Evolutionary conservation across 1,140 invertebrate genomes (phyloP), one percentile per base, ranked within the genome.

Genomic region (Liolophura sinensis): DNA sequence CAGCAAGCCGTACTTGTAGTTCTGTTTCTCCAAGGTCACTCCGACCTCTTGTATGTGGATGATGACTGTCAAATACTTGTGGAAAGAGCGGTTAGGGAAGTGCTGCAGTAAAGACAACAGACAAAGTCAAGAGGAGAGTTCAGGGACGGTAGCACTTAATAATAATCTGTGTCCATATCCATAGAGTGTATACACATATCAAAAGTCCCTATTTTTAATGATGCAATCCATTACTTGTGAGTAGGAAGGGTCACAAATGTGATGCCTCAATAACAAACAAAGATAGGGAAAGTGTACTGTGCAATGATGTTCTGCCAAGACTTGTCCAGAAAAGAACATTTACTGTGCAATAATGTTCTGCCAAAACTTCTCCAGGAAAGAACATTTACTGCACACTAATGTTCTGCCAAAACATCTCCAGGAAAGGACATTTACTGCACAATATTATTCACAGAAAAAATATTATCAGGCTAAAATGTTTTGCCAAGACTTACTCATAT

Each of bases 11-110:
- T 82, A 81, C 65, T 80, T 81, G 72, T 81, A 82, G 71, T 77
- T 79, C 31, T 80, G 77, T 50, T 73, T 73, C 18, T 75, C 73
- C 14, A 78, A 68, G 46, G 67, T 76, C 52, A 82, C 78, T 66
- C 73, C 78, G 9, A 82, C 71, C 67, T 82, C 81, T 65, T 82
- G 79, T 48, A 82, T 71, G 67, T 82, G 81, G 16, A 82, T 77
- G 51, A 82, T 74, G 27, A 74, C 68, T 5, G 73, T 73, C 59
- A 82, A 63, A 62, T 75, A 78, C n/a, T 74, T 67, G 56, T 82
- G 79, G 64, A 72, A 81, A 6, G 78, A 77, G 12, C 81, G 70
- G 25, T 71, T 62, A 12, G 74, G 72, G 59, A 80, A 82, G 60
- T 81, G 79, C 81, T 82, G 77, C 20, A 73, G 74, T 11, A 15